Evolutionary conservation across 2,888 invertebrate genomes (phyloP), one percentile per base, ranked within the genome.

Genomic region (Lydus trimaculatus): DNA sequence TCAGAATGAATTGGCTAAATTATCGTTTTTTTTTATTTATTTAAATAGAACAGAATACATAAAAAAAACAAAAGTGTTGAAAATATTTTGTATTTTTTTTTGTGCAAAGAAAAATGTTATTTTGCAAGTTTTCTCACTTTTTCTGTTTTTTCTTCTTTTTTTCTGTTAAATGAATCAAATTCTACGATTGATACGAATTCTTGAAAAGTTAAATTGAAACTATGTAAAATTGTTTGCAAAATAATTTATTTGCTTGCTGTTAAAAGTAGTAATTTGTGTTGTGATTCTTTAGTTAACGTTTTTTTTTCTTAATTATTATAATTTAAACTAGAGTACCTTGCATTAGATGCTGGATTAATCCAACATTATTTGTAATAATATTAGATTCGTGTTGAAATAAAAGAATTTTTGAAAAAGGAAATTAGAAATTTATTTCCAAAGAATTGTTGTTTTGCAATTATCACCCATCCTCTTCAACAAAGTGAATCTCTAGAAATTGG

Each of bases 321-420:
- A 64, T 66, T 66, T 63, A 66, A 33, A 56, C 48, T 43, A 36
- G 61, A 70, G 64, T 69, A 66, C 66, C 64, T 66, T 70, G 66
- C 61, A 66, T 70, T 70, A 70, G 70, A 70, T 64, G 64, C 66
- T 66, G 66, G 64, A 61, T 65, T 56, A 66, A 64, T 69, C 66
- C 60, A 67, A 61, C 60, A 67, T 63, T 66, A 66, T 68, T 69
- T 73, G 73, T 73, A 73, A 68, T n/a, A n/a, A 17, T 56, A 67
- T 66, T 69, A 69, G 66, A 68, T 69, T 70, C 71, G 70, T 73
- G 64, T 73, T 73, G 63, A 63, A 73, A 73, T 73, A 73, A 73
- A 73, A 66, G 62, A 65, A 67, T 73, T 73, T 68, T 63, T 56
- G 33, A 66, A 71, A 71, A 66, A 66, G 31, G 13, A 4, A 15